Conservation (phyloP, 1,140 invertebrate genomes). For the Megathymus violae region DNA sequence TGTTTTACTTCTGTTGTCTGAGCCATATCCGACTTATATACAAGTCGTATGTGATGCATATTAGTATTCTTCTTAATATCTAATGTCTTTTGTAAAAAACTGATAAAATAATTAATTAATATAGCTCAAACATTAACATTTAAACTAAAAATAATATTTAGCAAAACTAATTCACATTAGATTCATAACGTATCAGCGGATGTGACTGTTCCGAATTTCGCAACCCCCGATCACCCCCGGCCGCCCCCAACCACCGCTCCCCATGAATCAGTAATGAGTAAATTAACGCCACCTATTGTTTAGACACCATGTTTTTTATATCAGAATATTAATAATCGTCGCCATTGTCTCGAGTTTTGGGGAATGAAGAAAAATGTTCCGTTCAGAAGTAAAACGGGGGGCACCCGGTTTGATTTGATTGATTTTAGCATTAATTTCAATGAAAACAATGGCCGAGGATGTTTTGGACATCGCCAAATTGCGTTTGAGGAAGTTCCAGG, state of each 20-base stretch:
- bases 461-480: constrained; percentile 67
- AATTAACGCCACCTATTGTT: constrained; percentile 82
- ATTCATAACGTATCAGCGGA: constrained; percentile 58
- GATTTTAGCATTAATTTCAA: constrained; percentile 79
- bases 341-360: constrained; percentile 59
- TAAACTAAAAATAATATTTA: neutral
- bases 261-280: constrained; percentile 80
- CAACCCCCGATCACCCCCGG: constrained; percentile 35
- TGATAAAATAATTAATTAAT: too few relatives aligned
- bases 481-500: constrained; percentile 48
- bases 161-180: constrained; percentile 36
- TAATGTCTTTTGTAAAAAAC: too few relatives aligned
- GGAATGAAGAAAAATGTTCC: constrained; percentile 68
- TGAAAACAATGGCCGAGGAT: constrained; percentile 68
- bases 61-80: too few relatives aligned
- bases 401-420: constrained; percentile 70
- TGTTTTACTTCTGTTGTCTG: too few relatives aligned
- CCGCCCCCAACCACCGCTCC: constrained; percentile 44
- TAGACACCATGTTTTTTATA: constrained; percentile 73
- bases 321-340: constrained; percentile 78
- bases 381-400: constrained; percentile 52
- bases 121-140: too few relatives aligned
- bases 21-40: too few relatives aligned
- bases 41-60: too few relatives aligned
- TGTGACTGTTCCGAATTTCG: constrained; percentile 59